A percentile compares a stretch with the other conserved stretches of the same genome.
phyloP scores from a whole-genome alignment of 2,888 invertebrate genomes.

The Napeogenes inachia region DNA sequence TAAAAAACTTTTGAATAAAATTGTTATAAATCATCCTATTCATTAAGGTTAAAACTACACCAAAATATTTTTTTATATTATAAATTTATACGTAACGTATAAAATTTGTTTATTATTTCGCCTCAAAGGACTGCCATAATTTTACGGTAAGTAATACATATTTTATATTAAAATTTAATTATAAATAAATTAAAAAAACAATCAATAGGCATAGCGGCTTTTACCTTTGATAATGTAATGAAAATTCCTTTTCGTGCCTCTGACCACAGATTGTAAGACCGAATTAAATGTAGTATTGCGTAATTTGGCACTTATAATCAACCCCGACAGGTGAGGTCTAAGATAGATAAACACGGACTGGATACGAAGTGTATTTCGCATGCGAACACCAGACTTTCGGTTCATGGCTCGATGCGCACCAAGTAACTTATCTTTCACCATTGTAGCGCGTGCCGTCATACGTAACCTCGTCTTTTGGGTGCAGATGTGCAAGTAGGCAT shows the following conservation, averaged over 20 bases:
- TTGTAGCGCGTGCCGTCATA: conserved; percentile 69
- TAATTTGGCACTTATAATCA: conserved; percentile 31
- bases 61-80: too few relatives aligned
- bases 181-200: too few relatives aligned
- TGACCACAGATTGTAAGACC: neutral
- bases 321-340: conserved; percentile 54
- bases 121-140: too few relatives aligned
- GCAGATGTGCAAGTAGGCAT: conserved; percentile 49
- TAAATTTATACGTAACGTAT: too few relatives aligned
- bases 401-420: conserved; percentile 76
- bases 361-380: conserved; percentile 66
- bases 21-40: too few relatives aligned
- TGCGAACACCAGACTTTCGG: conserved; percentile 76
- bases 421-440: conserved; percentile 77
- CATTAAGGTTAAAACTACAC: too few relatives aligned
- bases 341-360: conserved; percentile 65
- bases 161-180: too few relatives aligned
- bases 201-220: too few relatives aligned
- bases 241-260: neutral
- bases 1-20: too few relatives aligned
- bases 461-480: conserved; percentile 45
- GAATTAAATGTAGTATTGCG: conserved; percentile 17
- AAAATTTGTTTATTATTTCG: too few relatives aligned
- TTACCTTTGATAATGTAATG: neutral
- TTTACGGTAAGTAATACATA: too few relatives aligned